A percentile compares a stretch with the other conserved stretches of the same genome.
Conservation (phyloP, 1,140 invertebrate genomes). For the Meloidogyne hapla region DNA sequence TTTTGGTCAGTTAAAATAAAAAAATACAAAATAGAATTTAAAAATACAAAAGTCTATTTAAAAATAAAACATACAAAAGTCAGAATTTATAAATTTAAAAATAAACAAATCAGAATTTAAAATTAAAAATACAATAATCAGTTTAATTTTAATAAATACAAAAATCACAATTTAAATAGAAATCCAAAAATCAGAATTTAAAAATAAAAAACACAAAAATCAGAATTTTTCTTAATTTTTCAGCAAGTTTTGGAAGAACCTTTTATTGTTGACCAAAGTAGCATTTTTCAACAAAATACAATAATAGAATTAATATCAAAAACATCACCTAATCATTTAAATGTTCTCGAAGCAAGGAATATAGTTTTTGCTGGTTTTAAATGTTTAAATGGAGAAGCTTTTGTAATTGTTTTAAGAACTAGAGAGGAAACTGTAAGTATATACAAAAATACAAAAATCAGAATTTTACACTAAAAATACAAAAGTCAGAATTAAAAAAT, state of each 20-base stretch:
- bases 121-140: neutral
- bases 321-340: conserved; percentile 35
- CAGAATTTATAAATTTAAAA: too few species aligned
- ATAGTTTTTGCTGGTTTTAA: conserved; percentile 42
- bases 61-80: too few species aligned
- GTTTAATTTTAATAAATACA: neutral
- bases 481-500: too few species aligned
- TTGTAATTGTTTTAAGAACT: conserved; percentile 49
- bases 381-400: conserved; percentile 32
- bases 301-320: neutral
- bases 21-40: conserved; percentile 6
- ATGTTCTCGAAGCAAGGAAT: conserved; percentile 43
- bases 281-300: neutral
- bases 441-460: neutral
- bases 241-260: neutral
- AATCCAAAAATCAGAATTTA: neutral
- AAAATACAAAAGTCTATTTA: neutral
- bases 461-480: neutral
- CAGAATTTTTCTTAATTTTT: neutral
- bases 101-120: neutral
- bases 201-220: neutral
- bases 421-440: conserved; percentile 46
- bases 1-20: conserved; percentile 9
- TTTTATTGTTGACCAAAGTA: neutral
- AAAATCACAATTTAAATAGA: neutral